Conservation (phyloP, 1,140 invertebrate genomes). For the Andricus grossulariae region DNA sequence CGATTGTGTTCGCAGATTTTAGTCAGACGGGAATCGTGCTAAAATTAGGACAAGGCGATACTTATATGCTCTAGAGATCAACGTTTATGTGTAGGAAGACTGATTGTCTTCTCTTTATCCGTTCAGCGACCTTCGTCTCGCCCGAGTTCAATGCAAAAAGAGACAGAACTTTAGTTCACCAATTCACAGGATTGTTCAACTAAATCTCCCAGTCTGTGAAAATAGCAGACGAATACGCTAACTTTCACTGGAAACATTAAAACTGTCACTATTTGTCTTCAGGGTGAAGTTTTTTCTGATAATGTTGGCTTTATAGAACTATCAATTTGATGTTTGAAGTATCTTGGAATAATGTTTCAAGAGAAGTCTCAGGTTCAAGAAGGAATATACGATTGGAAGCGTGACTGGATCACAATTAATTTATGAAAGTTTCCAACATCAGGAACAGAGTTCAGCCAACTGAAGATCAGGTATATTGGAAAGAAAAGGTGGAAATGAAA, state of each 20-base stretch:
- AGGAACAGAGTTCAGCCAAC: too few species aligned
- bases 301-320: neutral
- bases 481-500: too few species aligned
- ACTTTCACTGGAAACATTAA: conserved; percentile 7
- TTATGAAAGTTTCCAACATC: too few species aligned
- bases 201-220: conserved; percentile 6
- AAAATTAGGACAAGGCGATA: conserved; percentile 50
- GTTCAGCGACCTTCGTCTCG: conserved; percentile 28
- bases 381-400: too few species aligned
- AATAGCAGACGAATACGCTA: conserved; percentile 14
- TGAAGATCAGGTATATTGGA: too few species aligned
- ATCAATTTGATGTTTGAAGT: neutral
- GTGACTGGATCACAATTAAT: too few species aligned
- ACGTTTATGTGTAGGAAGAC: conserved; percentile 21
- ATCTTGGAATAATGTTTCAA: neutral
- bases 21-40: conserved; percentile 50
- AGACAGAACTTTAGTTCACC: conserved; percentile 1
- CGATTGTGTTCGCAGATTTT: conserved; percentile 70
- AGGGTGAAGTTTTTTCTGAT: neutral
- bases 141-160: conserved; percentile 25
- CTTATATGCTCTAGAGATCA: conserved; percentile 26
- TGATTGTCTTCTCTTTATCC: conserved; percentile 23
- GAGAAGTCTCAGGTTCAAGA: too few species aligned
- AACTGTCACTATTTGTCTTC: conserved; percentile 10
- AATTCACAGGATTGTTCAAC: conserved; percentile 26